Base-by-base conservation (phyloP, 2,888 invertebrate species). In the Standfussiana lucernea region DNA sequence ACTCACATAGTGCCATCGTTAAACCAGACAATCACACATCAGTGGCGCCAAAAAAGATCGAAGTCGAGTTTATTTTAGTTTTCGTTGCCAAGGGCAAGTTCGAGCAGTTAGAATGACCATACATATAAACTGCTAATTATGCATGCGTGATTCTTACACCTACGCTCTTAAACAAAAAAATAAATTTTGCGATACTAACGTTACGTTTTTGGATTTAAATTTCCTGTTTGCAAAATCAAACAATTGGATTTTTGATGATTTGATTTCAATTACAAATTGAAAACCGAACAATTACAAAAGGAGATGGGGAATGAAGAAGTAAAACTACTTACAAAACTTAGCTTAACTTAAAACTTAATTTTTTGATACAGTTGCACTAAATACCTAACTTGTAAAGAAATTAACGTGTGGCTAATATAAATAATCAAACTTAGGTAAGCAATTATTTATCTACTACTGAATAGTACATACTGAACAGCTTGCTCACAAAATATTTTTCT, bases 41-140 rank as follows among this genome's bases (percentile, higher is more conserved):
- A 72, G 64, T 72, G 62, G 84, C 79, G 80, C 80, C 80, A 79
- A 79, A 80, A 77, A 40, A 40, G 40, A 83, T 62, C 70, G 66
- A 78, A 70, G 61, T 50, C 28, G 3, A 50, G 35, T 66, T 77
- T 37, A 61, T 50, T 24, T 32, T 24, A 62, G 21, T n/a, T 62
- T 28, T 64, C 28, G 15, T 47, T 47, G 18, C 24, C n/a, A 68
- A 64, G 28, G 24, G 28, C 7, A 82, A 50, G 50, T 11, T 28
- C 21, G 5, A n/a, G 15, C n/a, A 82, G 18, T 47, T 59, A 28
- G n/a, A 21, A 72, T 42, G 21, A 2, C 21, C n/a, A 18, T 24
- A 15, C 0, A 11, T 32, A 28, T 42, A 28, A 18, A 50, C 11
- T 47, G n/a, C 21, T 35, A 35, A 56, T 37, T n/a, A 24, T 0